Evolutionary conservation across 1,140 invertebrate genomes (phyloP), one percentile per base, ranked within the genome.

Genomic region (Aphelenchoides besseyi): DNA sequence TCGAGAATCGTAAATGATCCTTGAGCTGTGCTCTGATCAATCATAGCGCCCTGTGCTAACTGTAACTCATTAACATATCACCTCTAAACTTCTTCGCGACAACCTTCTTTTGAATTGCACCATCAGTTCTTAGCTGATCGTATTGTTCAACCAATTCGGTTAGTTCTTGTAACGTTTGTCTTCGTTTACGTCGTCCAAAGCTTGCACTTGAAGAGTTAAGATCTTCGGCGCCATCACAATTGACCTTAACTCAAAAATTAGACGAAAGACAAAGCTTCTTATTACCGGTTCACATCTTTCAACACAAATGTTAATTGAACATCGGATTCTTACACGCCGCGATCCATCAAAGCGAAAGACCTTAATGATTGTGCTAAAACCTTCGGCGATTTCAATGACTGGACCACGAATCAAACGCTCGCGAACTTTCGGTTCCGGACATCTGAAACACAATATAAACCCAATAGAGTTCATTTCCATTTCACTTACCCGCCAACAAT

Each of bases 311-410:
- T 82, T 81, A 32, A 82, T 71, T 1, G 78, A 55, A 62, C 81
- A 82, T 37, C 77, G 72, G 23, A 82, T 84, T 29, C 82, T 63
- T 28, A 82, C 81, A 32, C 78, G 70, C 41, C 80, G 35, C 18
- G 82, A 84, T 5, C 81, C 81, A 66, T 82, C 81, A 67, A 82
- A 82, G 53, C 81, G 75, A 69, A 82, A 82, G 12, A 82, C 77
- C 72, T 82, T 80, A 57, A 82, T 71, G 41, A 73, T 76, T n/a
- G 81, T 82, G 26, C 69, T 83, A 67, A 79, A 84, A 29, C 80
- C 79, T 35, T 77, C 75, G 3, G 53, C 29, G 16, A 62, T 73
- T 55, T 82, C 71, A 3, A 66, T 64, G 36, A 81, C 64, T 36
- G 81, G 80, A 35, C 71, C 59, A 29, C 69, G 62, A 28, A 84